These are phyloP conservation scores for Irena cyanogastra DNA, from an alignment of 2,113 vertebrate genomes.

Conservation along the genomic window DNA sequence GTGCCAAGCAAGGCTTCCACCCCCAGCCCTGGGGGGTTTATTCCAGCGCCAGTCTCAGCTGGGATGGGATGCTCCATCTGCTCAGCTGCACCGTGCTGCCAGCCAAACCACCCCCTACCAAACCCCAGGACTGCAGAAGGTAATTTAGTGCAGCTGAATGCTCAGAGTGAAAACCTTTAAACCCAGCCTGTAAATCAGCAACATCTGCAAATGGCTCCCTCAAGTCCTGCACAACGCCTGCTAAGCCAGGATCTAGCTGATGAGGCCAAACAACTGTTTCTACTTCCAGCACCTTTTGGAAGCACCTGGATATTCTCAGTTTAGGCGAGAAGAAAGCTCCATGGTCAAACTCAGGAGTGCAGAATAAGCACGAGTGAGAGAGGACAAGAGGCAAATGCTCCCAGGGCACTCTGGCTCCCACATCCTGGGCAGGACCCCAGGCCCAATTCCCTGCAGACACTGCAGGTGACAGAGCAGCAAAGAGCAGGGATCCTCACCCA, in stretches of 20 bases:
- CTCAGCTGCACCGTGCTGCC: neutral
- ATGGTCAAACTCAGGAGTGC: rapidly evolving
- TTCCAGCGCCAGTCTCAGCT: neutral
- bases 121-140: neutral
- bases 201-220: neutral
- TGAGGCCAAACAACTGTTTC: neutral
- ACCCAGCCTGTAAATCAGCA: neutral
- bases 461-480: neutral
- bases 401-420: neutral
- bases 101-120: neutral
- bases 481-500: neutral
- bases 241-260: neutral
- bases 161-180: neutral
- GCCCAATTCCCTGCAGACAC: neutral
- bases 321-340: neutral
- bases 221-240: neutral
- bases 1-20: neutral
- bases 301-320: neutral
- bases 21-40: neutral
- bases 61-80: neutral
- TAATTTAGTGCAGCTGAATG: neutral
- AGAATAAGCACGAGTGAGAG: rapidly evolving
- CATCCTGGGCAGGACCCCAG: neutral
- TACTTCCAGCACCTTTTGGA: neutral
- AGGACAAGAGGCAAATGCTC: neutral